Base-by-base conservation (phyloP, 1,140 invertebrate genomes). In the Asobara japonica region DNA sequence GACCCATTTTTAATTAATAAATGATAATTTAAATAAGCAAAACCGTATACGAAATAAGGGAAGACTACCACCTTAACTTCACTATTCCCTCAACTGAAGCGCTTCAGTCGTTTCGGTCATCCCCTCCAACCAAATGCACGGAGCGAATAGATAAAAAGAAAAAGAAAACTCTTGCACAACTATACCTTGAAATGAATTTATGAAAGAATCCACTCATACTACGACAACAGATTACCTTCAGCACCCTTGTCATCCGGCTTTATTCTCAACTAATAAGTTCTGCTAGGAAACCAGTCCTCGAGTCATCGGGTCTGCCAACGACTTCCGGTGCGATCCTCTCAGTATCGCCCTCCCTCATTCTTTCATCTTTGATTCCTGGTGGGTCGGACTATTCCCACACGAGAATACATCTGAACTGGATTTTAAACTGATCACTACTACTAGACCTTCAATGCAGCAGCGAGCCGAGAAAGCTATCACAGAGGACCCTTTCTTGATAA, bases 201-300 rank as follows among this genome's bases (percentile, higher is more conserved):
- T 20, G 61, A 16, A n/a, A 45, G 66, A 74, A 71, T 71, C 69
- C 51, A 62, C 68, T 71, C 64, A 67, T 51, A 67, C 70, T 41
- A 56, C 62, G 51, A 69, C 56, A 66, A 31, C 60, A 64, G 60
- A 71, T 74, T 62, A 65, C 67, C 25, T 27, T 36, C 13, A 65
- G 45, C 51, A 36, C 60, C 60, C 65, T 71, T 27, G 29, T 48
- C 51, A 16, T 73, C 38, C 71, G 16, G 29, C 51, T 68, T 30
- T 64, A 56, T 30, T 62, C 45, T 27, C 0, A 51, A 41, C 68
- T 70, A 70, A 70, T 70, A 70, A 70, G 51, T 70, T 70, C 56
- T 62, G 56, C 25, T n/a, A 7, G 48, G 31, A 62, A 62, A 38
- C 68, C 33, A 70, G n/a, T 22, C 56, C 56, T 62, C 25, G 56